phyloP scores from a whole-genome alignment of 1,140 invertebrate genomes.

The Bombyx mandarina region DNA sequence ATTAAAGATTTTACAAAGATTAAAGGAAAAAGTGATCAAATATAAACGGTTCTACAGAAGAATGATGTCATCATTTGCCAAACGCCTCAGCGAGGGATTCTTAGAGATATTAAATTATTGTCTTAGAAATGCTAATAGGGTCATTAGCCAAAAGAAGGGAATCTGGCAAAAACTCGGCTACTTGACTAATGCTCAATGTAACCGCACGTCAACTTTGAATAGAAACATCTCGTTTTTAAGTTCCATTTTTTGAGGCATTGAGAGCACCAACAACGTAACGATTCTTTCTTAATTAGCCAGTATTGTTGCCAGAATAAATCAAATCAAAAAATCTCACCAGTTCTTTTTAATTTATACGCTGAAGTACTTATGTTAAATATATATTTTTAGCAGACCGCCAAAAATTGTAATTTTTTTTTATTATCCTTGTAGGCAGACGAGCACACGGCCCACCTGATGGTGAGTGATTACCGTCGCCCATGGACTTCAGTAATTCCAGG shows the following conservation, averaged over 20 bases:
- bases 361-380: no score
- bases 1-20: not conserved
- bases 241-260: not conserved
- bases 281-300: no score
- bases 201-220: not conserved
- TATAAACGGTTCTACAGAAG: slow-evolving; percentile 4
- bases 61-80: slow-evolving; percentile 24
- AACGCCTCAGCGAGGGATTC: slow-evolving; percentile 23
- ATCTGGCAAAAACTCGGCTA: slow-evolving; percentile 24
- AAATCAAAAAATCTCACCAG: no score
- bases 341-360: no score
- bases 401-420: no score
- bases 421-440: no score
- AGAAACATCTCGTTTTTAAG: slow-evolving; percentile 4
- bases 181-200: slow-evolving; percentile 28
- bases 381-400: no score
- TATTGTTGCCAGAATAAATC: no score
- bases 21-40: slow-evolving; percentile 8
- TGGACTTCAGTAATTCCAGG: no score
- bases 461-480: no score
- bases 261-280: no score
- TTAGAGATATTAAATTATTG: slow-evolving; percentile 42
- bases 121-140: slow-evolving; percentile 45
- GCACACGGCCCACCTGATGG: no score
- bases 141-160: slow-evolving; percentile 37